A percentile compares a stretch with the other conserved stretches of the same genome.
These are phyloP conservation scores for Mus pahari DNA, from an alignment of 2,113 vertebrate genomes.

Conservation along the genomic window DNA sequence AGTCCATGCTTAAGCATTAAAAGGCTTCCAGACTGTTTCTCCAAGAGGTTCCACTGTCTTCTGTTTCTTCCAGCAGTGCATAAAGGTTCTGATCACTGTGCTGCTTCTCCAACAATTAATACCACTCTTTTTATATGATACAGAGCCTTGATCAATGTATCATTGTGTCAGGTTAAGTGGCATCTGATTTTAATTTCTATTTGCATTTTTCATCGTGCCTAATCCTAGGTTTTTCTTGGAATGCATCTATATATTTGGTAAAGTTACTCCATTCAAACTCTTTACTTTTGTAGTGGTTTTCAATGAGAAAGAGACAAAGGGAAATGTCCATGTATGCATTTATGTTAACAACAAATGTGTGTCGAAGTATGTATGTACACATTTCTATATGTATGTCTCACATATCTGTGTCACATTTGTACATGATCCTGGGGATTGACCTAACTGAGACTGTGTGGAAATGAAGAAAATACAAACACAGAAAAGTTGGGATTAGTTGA, in stretches of 20 bases:
- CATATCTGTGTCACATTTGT: not conserved
- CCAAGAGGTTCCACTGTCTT: not conserved
- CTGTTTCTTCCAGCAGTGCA: not conserved
- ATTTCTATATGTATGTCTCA: not conserved
- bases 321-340: not conserved
- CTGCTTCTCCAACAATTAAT: not conserved
- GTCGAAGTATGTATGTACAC: not conserved
- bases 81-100: not conserved
- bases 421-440: not conserved
- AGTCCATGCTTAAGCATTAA: constrained; percentile 14
- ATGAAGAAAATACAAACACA: not conserved
- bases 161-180: not conserved
- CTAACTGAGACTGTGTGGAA: not conserved
- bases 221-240: constrained; percentile 20
- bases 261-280: not conserved
- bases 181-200: not conserved
- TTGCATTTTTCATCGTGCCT: not conserved
- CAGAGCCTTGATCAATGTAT: not conserved
- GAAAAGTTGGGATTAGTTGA: not conserved
- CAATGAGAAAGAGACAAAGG: not conserved
- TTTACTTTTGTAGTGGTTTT: not conserved
- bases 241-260: not conserved
- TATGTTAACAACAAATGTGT: not conserved
- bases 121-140: not conserved
- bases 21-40: constrained; percentile 13